phyloP scores from a whole-genome alignment of 2,113 vertebrate species.

The Gymnorhina tibicen region DNA sequence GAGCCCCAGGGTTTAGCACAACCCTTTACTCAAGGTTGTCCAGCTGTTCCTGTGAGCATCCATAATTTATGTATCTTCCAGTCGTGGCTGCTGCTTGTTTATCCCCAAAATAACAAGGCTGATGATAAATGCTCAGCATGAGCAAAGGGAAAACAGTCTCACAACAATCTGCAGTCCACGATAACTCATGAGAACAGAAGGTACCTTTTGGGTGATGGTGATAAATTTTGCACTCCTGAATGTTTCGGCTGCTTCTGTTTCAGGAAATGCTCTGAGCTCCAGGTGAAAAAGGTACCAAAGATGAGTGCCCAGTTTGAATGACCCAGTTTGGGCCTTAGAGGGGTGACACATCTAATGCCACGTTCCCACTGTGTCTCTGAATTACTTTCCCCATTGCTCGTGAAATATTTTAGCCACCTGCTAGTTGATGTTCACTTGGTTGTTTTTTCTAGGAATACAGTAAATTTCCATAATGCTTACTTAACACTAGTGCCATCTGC shows the following conservation, averaged over 20 bases:
- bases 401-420: slow-evolving; percentile 41
- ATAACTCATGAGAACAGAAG: neutral
- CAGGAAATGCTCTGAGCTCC: neutral
- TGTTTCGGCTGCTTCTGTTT: neutral
- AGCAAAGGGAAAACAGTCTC: neutral
- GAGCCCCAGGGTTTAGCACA: neutral
- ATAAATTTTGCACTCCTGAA: neutral
- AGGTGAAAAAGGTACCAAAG: neutral
- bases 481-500: slow-evolving; percentile 67
- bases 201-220: neutral
- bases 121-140: neutral
- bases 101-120: neutral
- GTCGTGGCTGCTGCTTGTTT: slow-evolving; percentile 17
- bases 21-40: neutral
- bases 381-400: neutral
- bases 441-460: slow-evolving; percentile 61
- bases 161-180: neutral
- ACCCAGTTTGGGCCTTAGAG: neutral
- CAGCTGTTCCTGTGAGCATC: neutral
- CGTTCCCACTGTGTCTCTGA: neutral
- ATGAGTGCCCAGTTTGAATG: neutral
- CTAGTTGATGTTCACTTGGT: slow-evolving; percentile 24
- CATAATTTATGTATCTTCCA: slow-evolving; percentile 1
- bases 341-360: neutral
- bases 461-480: slow-evolving; percentile 44